These are phyloP conservation scores for Cerastoderma edule DNA, from an alignment of 2,888 invertebrate species.

Conservation along the genomic window DNA sequence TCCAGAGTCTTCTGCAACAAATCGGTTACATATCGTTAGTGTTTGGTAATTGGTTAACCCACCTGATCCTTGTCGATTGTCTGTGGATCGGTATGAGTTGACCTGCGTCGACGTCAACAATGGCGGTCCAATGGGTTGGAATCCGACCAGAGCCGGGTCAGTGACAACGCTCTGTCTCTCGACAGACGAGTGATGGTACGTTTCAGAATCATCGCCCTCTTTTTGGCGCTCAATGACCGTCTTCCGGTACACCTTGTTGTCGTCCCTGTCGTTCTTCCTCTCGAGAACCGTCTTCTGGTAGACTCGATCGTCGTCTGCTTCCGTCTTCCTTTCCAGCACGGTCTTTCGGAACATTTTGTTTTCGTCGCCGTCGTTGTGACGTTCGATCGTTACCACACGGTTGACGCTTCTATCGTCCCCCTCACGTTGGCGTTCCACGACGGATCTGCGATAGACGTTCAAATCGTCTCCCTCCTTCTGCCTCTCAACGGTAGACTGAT, in stretches of 20 bases:
- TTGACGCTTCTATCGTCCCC: too few species aligned
- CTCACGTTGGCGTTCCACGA: too few species aligned
- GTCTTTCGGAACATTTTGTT: too few species aligned
- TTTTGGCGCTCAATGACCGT: background rate
- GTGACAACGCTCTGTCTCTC: background rate
- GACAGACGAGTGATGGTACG: background rate
- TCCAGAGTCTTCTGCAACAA: too few species aligned
- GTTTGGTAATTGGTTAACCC: too few species aligned
- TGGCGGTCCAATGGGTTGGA: background rate
- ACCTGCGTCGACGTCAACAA: slow-evolving; percentile 8
- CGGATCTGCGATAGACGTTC: too few species aligned
- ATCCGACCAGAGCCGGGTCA: background rate
- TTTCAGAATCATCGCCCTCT: background rate
- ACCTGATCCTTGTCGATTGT: background rate
- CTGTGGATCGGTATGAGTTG: background rate
- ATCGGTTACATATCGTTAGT: too few species aligned
- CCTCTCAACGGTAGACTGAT: too few species aligned
- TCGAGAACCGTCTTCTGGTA: background rate
- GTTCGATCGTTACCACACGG: too few species aligned
- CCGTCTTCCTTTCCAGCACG: too few species aligned
- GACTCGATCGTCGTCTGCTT: background rate
- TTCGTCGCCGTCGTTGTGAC: too few species aligned
- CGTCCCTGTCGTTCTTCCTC: background rate
- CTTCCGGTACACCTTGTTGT: background rate
- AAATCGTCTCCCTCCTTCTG: too few species aligned